phyloP scores from a whole-genome alignment of 2,113 vertebrate genomes.

The Athene cunicularia region DNA sequence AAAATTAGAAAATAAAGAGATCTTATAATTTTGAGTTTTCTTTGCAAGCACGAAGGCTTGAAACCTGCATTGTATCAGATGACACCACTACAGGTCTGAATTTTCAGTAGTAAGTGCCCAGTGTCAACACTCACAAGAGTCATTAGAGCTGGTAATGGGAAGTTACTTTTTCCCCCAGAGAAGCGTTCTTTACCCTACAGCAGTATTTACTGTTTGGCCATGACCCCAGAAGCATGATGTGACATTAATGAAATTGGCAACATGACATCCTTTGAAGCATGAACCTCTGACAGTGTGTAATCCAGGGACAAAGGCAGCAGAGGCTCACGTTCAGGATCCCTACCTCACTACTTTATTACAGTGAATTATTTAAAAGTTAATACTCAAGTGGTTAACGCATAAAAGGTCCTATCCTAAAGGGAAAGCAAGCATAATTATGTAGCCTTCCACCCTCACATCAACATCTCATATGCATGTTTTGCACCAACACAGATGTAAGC shows the following conservation, averaged over 20 bases:
- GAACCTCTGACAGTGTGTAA: neutral
- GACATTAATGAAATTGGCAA: conserved; percentile 36
- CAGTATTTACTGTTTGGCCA: conserved; percentile 9
- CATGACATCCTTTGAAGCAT: neutral
- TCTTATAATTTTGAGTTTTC: neutral
- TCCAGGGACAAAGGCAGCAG: neutral
- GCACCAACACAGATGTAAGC: neutral
- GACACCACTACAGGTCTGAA: neutral
- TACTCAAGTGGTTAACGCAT: neutral
- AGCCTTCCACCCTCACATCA: neutral
- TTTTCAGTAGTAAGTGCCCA: neutral
- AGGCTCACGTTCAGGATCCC: neutral
- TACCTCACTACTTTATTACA: neutral
- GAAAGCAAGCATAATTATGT: neutral
- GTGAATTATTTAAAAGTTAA: conserved; percentile 11
- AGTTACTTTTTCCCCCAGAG: neutral
- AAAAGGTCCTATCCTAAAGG: neutral
- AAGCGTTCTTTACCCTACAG: neutral
- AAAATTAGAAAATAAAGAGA: neutral
- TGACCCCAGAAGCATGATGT: neutral
- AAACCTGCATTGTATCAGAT: neutral
- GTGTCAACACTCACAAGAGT: neutral
- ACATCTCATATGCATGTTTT: neutral
- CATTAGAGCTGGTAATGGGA: neutral
- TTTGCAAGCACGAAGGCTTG: neutral